Base-by-base conservation (phyloP, 2,888 invertebrate species). In the Drosophila cognata region DNA sequence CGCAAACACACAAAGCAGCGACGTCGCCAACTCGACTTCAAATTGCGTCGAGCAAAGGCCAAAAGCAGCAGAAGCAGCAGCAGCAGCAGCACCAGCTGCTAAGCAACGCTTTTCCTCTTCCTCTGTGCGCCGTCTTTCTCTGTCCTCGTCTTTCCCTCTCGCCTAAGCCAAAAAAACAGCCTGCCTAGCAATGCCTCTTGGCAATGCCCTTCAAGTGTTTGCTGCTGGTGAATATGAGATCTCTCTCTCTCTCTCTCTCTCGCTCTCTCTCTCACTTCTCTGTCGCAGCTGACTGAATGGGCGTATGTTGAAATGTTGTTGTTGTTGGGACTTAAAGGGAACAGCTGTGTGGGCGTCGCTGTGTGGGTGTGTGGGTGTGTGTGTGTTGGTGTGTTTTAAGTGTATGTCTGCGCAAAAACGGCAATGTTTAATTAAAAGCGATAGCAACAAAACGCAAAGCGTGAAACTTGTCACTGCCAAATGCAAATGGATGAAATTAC, bases 351-450 rank as follows among this genome's bases (percentile, higher is more conserved):
- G 41, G 11, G 38, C 29, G 59, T 38, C 33, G 25, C 38, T 31
- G 53, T 61, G 33, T 38, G 60, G 58, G 50, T 58, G 50, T 35
- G 51, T 50, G 62, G 50, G 70, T 50, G 48, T 36, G 43, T 59
- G 53, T 38, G n/a, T n/a, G n/a, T 21, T 43, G 21, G 43, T 71
- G 48, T 72, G 48, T 71, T 60, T 64, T 69, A 52, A 52, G 56
- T 73, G 73, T 73, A 59, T 64, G 65, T 71, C 50, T 59, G 59
- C 50, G 48, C 62, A 58, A 65, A 61, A 81, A 66, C 67, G 78
- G 70, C 73, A 77, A 73, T 81, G 81, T 81, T 79, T 79, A 79
- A 79, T 79, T 79, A 81, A 79, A 77, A 81, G 67, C 69, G 81
- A 79, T 69, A 60, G 78, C 68, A 65, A 73, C 77, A 68, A 72